phyloP scores from a whole-genome alignment of 2,888 invertebrate species.

The Orthosia gracilis region DNA sequence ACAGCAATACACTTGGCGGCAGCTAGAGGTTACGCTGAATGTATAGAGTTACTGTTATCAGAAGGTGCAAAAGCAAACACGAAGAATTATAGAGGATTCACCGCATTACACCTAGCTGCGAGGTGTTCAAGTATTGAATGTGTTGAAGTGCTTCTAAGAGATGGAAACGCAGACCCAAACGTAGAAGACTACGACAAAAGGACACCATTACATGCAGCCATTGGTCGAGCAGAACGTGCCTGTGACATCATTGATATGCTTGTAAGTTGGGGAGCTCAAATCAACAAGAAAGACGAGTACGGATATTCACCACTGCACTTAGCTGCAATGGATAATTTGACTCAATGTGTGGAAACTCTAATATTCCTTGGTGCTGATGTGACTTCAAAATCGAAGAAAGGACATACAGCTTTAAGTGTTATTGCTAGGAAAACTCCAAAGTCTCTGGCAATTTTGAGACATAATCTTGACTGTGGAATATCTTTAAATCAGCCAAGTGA shows the following conservation, averaged over 20 bases:
- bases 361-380: constrained; percentile 96
- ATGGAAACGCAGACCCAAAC: constrained; percentile 95
- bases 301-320: constrained; percentile 96
- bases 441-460: constrained; percentile 94
- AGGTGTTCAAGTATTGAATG: constrained; percentile 95
- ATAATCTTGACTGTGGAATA: constrained; percentile 95
- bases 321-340: constrained; percentile 96
- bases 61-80: constrained; percentile 95
- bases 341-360: constrained; percentile 95
- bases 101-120: constrained; percentile 96
- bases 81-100: constrained; percentile 95
- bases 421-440: constrained; percentile 96
- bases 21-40: constrained; percentile 96
- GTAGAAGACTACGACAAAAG: constrained; percentile 95
- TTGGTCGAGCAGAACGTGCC: constrained; percentile 94
- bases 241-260: constrained; percentile 95
- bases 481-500: constrained; percentile 94
- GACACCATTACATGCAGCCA: constrained; percentile 95
- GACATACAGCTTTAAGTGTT: constrained; percentile 96
- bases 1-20: constrained; percentile 96
- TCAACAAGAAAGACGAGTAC: constrained; percentile 96
- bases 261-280: constrained; percentile 95
- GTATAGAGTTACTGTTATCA: constrained; percentile 94
- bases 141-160: constrained; percentile 94
- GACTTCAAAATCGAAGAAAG: constrained; percentile 96